Evolutionary conservation across 2,113 vertebrate genomes (phyloP).

Genomic region (Indicator maculatus): DNA sequence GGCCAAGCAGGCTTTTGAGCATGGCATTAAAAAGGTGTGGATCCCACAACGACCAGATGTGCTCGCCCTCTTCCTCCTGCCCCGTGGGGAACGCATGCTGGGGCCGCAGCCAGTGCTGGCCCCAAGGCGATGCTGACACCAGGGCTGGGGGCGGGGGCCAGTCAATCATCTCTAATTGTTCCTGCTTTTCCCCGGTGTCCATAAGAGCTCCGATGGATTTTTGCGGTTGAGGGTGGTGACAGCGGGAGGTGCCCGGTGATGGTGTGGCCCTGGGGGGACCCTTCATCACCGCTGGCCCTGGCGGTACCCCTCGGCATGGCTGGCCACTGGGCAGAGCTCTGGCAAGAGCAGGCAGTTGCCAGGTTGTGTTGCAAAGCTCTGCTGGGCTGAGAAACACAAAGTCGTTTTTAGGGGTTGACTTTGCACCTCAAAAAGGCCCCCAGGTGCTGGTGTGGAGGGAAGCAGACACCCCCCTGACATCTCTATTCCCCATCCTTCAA

Average conservation of each 20-base stretch:
- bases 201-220: conserved; percentile 23
- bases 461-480: rapidly evolving
- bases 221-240: neutral
- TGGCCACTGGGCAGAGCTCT: neutral
- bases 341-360: neutral
- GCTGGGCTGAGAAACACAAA: neutral
- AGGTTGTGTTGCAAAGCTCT: neutral
- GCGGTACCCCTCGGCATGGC: neutral
- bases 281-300: neutral
- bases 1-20: conserved; percentile 89
- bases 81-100: neutral
- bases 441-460: rapidly evolving
- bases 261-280: neutral
- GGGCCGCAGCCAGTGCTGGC: neutral
- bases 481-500: neutral
- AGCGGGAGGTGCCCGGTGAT: neutral
- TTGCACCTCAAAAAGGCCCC: neutral
- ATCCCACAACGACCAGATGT: neutral
- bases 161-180: neutral
- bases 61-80: conserved; percentile 19
- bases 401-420: rapidly evolving
- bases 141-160: neutral
- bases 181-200: neutral
- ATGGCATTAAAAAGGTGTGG: conserved; percentile 91
- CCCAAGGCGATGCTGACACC: neutral